phyloP scores from a whole-genome alignment of 2,797 vertebrate species.

The Protosalanx chinensis region DNA sequence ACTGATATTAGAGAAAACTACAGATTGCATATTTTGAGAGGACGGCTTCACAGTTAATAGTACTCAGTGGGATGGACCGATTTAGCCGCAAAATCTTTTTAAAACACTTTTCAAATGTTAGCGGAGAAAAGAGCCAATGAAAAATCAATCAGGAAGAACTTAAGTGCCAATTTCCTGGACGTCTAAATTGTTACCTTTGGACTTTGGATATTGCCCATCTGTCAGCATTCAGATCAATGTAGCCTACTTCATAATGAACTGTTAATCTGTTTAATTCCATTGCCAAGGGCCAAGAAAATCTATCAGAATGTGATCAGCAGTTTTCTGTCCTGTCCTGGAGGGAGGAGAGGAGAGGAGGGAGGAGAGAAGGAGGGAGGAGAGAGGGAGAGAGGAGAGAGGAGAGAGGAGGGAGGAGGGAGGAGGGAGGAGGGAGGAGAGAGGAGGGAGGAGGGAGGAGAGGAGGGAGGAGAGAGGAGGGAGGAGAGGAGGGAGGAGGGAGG shows the following conservation, averaged over 20 bases:
- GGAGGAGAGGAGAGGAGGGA: no score
- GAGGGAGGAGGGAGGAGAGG: conserved; percentile 39
- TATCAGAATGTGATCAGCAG: conserved; percentile 77
- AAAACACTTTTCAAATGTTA: conserved; percentile 62
- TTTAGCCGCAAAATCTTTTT: conserved; percentile 54
- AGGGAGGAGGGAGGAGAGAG: conserved; percentile 2
- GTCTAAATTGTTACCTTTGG: conserved; percentile 74
- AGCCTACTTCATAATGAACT: conserved; percentile 77
- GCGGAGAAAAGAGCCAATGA: conserved; percentile 59
- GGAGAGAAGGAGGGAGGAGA: no score
- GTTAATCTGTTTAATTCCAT: conserved; percentile 80
- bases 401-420: no score
- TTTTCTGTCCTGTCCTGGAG: conserved; percentile 45
- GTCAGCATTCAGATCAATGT: conserved; percentile 73
- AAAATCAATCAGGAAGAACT: conserved; percentile 63
- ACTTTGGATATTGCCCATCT: conserved; percentile 71
- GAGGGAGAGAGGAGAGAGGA: no score
- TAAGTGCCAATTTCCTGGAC: conserved; percentile 69
- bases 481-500: no score
- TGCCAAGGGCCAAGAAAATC: conserved; percentile 75
- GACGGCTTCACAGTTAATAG: conserved; percentile 4
- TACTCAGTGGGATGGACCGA: conserved; percentile 43
- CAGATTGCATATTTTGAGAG: conserved; percentile 45
- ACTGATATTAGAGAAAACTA: conserved; percentile 31
- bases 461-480: conserved; percentile 13